These are phyloP conservation scores for Xylocampa areola DNA, from an alignment of 2,888 invertebrate species.

Conservation along the genomic window DNA sequence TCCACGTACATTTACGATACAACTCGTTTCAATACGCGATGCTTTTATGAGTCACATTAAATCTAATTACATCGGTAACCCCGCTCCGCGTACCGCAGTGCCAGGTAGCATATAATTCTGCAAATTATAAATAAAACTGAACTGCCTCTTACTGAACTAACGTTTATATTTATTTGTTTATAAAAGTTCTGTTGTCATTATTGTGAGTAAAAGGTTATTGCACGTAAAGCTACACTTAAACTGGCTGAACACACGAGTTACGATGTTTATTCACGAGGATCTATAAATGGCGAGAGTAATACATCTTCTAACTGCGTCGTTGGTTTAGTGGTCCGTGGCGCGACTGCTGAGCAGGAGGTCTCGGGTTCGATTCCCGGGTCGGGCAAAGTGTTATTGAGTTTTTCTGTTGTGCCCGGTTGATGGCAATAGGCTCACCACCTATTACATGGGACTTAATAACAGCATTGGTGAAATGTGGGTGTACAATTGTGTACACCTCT, in stretches of 20 bases:
- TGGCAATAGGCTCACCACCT: no score
- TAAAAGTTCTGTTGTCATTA: constrained; percentile 43
- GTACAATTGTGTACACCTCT: no score
- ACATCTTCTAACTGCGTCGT: no score
- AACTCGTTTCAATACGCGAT: constrained; percentile 11
- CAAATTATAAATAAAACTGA: constrained; percentile 36
- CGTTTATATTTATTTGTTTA: constrained; percentile 45
- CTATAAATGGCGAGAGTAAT: constrained; percentile 11
- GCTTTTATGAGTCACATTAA: constrained; percentile 18
- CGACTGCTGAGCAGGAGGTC: no score
- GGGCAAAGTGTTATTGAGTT: no score
- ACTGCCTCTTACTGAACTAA: constrained; percentile 18
- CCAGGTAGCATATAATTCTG: constrained; percentile 9
- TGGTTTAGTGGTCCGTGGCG: no score
- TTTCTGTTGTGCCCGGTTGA: no score
- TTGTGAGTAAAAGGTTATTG: constrained; percentile 42
- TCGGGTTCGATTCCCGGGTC: no score
- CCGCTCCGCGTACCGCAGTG: neutral
- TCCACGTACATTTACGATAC: neutral
- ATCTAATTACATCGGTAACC: constrained; percentile 7
- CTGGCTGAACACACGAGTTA: constrained; percentile 4
- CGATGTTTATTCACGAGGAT: constrained; percentile 33
- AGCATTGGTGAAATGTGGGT: no score
- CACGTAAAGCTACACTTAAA: constrained; percentile 28
- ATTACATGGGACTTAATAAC: no score